A percentile compares a stretch with the other conserved stretches of the same genome.
Conservation (phyloP, 2,113 vertebrate species). For the Pseudolaguvia tuberculata region DNA sequence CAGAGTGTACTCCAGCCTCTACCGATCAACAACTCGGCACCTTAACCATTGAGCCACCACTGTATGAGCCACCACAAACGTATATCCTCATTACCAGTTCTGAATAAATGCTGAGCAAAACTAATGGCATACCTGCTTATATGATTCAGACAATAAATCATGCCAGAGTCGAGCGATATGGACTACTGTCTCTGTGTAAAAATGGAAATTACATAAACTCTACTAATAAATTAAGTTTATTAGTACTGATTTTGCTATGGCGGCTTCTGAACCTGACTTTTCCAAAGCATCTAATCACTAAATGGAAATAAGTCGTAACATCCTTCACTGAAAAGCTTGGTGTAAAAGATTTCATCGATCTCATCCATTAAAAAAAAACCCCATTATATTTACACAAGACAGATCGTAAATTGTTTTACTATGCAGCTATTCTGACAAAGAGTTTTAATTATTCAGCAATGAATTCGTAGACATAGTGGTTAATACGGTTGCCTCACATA, state of each 20-base stretch:
- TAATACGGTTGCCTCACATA: too few relatives aligned
- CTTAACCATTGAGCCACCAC: too few relatives aligned
- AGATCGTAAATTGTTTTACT: too few relatives aligned
- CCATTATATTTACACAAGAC: neutral
- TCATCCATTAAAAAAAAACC: slow-evolving; percentile 45
- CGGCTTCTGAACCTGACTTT: too few relatives aligned
- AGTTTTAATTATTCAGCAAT: neutral
- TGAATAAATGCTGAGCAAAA: too few relatives aligned
- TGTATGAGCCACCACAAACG: too few relatives aligned
- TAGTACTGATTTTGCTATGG: neutral
- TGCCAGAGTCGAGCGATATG: neutral
- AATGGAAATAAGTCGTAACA: neutral
- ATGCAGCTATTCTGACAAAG: too few relatives aligned
- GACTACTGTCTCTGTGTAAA: neutral
- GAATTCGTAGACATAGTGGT: neutral
- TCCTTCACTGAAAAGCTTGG: neutral
- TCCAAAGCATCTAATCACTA: neutral
- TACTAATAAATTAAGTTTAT: neutral
- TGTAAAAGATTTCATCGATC: slow-evolving; percentile 69
- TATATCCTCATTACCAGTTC: too few relatives aligned
- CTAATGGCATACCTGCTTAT: too few relatives aligned
- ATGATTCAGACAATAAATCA: neutral
- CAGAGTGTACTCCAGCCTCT: too few relatives aligned
- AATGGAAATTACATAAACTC: neutral
- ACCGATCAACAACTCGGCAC: too few relatives aligned